Conservation (phyloP, 2,113 vertebrate genomes). For the Carassius carassius region DNA sequence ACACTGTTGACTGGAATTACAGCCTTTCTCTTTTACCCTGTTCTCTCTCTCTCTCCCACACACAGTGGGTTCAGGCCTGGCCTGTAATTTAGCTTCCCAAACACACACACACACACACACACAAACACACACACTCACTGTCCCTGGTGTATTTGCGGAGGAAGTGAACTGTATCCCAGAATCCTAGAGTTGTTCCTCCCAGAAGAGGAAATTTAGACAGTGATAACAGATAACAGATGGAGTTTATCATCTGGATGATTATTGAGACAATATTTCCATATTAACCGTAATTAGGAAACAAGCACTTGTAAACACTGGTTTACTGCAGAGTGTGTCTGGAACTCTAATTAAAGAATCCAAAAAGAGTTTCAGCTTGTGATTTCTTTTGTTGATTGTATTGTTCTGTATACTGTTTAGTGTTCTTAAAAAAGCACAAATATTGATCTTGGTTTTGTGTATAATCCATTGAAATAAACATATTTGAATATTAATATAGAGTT, state of each 20-base stretch:
- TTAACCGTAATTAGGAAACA: not conserved
- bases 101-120: slow-evolving; percentile 29
- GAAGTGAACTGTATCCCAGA: slow-evolving; percentile 37
- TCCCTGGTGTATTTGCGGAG: slow-evolving; percentile 58
- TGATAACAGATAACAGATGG: slow-evolving; percentile 19
- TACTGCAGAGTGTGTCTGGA: not conserved
- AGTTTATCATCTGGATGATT: not conserved
- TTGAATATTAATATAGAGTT: no score
- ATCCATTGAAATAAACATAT: not conserved
- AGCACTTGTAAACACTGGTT: not conserved
- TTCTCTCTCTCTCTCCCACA: slow-evolving; percentile 29
- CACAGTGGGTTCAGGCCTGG: slow-evolving; percentile 43
- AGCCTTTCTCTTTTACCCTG: slow-evolving; percentile 35
- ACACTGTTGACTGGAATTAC: slow-evolving; percentile 48
- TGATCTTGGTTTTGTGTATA: not conserved
- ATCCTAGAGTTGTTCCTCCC: slow-evolving; percentile 3
- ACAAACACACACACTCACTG: not conserved
- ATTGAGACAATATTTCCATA: not conserved
- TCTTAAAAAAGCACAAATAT: not conserved
- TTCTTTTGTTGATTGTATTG: not conserved
- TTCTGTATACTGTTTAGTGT: not conserved
- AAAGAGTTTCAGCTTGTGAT: not conserved
- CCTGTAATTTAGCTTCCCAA: slow-evolving; percentile 52
- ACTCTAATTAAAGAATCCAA: no score
- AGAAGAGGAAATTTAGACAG: slow-evolving; percentile 21